phyloP scores from a whole-genome alignment of 1,140 invertebrate genomes.

The Chymomyza costata region DNA sequence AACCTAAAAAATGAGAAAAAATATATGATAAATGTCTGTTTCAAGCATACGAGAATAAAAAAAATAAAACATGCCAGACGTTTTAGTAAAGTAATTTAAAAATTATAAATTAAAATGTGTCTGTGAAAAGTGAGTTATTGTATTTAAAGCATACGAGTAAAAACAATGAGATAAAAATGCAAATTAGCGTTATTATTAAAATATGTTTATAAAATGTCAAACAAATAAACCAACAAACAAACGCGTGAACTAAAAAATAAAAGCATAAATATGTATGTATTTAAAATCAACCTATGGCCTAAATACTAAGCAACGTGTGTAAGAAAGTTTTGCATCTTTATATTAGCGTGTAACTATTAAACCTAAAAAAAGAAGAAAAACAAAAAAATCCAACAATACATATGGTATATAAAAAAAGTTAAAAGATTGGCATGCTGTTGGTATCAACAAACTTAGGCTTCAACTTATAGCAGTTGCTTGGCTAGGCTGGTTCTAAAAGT shows the following conservation, averaged over 20 bases:
- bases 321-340: slow-evolving; percentile 70
- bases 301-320: slow-evolving; percentile 62
- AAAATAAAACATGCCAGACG: background rate
- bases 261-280: background rate
- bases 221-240: slow-evolving; percentile 13
- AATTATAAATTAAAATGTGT: slow-evolving; percentile 56
- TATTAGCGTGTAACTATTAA: slow-evolving; percentile 66
- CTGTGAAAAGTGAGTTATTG: slow-evolving; percentile 67
- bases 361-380: slow-evolving; percentile 30
- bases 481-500: too few species aligned
- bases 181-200: slow-evolving; percentile 58
- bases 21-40: slow-evolving; percentile 4
- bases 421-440: slow-evolving; percentile 7
- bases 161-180: slow-evolving; percentile 30
- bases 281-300: slow-evolving; percentile 40
- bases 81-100: too few species aligned
- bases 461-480: too few species aligned
- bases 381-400: slow-evolving; percentile 27
- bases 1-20: background rate
- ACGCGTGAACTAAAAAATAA: slow-evolving; percentile 21
- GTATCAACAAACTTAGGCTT: too few species aligned
- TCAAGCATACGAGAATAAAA: background rate
- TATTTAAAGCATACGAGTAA: slow-evolving; percentile 27
- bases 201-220: slow-evolving; percentile 53
- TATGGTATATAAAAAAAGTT: too few species aligned